Evolutionary conservation across 2,888 invertebrate genomes (phyloP), one percentile per base, ranked within the genome.

Genomic region (Pyralis farinalis): DNA sequence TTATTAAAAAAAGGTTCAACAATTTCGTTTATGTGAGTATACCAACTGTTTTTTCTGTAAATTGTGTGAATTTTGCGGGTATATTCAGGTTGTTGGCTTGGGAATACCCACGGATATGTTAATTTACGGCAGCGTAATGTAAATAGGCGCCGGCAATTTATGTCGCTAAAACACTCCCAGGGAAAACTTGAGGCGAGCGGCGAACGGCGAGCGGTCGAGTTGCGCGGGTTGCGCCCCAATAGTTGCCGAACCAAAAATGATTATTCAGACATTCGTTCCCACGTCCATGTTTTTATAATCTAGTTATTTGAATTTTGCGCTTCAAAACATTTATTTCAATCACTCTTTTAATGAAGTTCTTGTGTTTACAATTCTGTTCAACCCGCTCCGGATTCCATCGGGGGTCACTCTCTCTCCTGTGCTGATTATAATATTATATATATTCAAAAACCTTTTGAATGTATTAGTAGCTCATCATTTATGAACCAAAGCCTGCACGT

Each of bases 41-140:
- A 45, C 45, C 48, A 40, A 53, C 43, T 55, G 53, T 58, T 57
- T 57, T 62, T 57, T 60, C 49, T 53, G 53, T 54, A 56, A 62
- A 60, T 58, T 58, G 56, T 57, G 58, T 51, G 56, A 63, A 58
- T 55, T 61, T 54, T 53, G 50, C 43, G 47, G 49, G 49, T 60
- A 71, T 73, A 81, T 74, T 70, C 70, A 64, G 73, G 76, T 68
- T 63, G 67, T 59, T 63, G 68, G 63, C 79, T 56, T 51, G 84
- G 84, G 84, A 84, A 81, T 77, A 76, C 73, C 78, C 78, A 58
- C 58, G 67, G 67, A 75, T 85, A 84, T 85, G 85, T 82, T 84
- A 85, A 85, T 84, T 78, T 72, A 64, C 68, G 71, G 65, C 70
- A 64, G 51, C 63, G 63, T 74, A 82, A 82, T 84, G 82, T 81